Evolutionary conservation across 2,797 vertebrate genomes (phyloP), one percentile per base, ranked within the genome.

Genomic region (Mormyrus hasselquistii): DNA sequence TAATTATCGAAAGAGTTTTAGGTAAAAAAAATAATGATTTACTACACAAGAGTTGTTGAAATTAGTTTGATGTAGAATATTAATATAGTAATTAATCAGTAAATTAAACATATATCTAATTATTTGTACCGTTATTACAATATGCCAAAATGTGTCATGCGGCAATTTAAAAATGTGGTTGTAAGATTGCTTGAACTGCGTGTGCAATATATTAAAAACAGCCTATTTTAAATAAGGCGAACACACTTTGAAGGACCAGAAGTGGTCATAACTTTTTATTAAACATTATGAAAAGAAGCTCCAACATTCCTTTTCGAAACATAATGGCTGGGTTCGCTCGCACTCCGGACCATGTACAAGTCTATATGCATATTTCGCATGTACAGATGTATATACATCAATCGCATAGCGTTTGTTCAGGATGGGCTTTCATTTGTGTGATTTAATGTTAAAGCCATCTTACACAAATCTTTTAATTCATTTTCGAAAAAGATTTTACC

Each of bases 251-350:
- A 89, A 89, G 25, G 34, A 73, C 29, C 90, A 86, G 44, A 57
- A 57, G 90, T 94, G 92, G 94, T 95, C 95, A 96, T 93, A 94
- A 95, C 92, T 96, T 96, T 96, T 96, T 96, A 96, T 96, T 96
- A 96, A 96, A 96, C 95, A 95, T 96, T 96, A 96, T 95, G 94
- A 96, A 96, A 96, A 96, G 94, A 96, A 95, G 92, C 94, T 93
- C 95, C 95, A 95, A 96, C 94, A 94, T 94, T 96, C 95, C 94
- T 95, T 92, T 92, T 91, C 91, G 92, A 94, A 94, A 94, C 93
- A 93, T 94, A 94, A 93, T 89, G 91, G 93, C 94, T 94, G 92
- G 92, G 95, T 94, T 95, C 94, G 93, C 94, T 92, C 94, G 95
- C 95, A 95, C 91, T 94, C 91, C 93, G 93, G 92, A 95, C 16